Evolutionary conservation across 2,888 invertebrate genomes (phyloP), one percentile per base, ranked within the genome.

Genomic region (Xylophagus ater): DNA sequence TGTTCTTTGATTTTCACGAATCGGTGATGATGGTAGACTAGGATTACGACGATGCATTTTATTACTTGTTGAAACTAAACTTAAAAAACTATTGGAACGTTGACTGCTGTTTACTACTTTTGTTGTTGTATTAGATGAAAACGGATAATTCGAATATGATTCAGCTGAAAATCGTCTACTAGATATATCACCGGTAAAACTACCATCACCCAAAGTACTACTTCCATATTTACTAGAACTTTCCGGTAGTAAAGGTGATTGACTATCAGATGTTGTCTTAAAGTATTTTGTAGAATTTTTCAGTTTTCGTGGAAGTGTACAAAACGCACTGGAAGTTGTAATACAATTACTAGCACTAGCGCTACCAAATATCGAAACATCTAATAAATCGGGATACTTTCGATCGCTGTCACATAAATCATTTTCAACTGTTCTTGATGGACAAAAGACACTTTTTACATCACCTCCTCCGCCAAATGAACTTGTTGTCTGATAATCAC

Each of bases 1-100:
- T 0, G 62, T 59, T 8, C 61, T 52, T 39, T 63, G 64, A 37
- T 63, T 45, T 32, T 66, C 65, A 41, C 59, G 62, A n/a, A 74
- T 67, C 3, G 81, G 80, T 1, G 79, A 79, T 8, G 77, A 70
- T 4, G 79, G 78, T 31, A 78, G 62, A 53, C 76, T 77, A 9
- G 78, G 75, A 52, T 69, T 67, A 26, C 69, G 67, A 25, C 67
- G 61, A 7, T 50, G 55, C 4, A 34, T 46, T 55, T 57, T 43
- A 34, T 51, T 58, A 3, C 53, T 57, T 42, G 61, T 59, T 40
- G 69, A 74, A 30, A 71, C 68, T 45, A 81, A 66, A 60, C 81
- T 82, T 50, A 81, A 65, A 60, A 78, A 80, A 61, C 81, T 82
- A 57, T 73, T 79, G 3, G 81, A 78, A 31, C 76, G 69, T 50